Evolutionary conservation across 1,140 invertebrate species (phyloP).

Genomic region (Sitodiplosis mosellana): DNA sequence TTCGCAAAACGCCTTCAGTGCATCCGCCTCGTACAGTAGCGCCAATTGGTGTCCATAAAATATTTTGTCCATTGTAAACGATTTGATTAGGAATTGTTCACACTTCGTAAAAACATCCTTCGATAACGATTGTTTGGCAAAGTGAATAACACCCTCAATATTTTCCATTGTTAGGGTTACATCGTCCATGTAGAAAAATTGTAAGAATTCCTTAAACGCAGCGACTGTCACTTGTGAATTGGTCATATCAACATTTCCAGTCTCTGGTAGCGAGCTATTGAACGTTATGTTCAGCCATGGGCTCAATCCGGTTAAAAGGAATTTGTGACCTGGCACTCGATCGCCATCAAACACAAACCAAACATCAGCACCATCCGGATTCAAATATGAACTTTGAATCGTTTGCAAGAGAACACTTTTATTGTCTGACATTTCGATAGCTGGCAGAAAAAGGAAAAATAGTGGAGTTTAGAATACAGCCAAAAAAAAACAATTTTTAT

Average conservation of each 20-base stretch:
- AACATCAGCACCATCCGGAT: neutral
- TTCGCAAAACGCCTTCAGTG: neutral
- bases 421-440: too few relatives aligned
- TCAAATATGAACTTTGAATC: too few relatives aligned
- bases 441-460: too few relatives aligned
- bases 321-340: neutral
- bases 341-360: neutral
- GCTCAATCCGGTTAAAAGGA: neutral
- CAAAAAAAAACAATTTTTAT: too few relatives aligned
- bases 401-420: too few relatives aligned
- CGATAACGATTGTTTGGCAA: neutral
- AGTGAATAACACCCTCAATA: neutral
- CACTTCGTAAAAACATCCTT: neutral
- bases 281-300: neutral
- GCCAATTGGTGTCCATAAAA: neutral
- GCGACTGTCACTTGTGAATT: neutral
- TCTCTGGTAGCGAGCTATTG: neutral
- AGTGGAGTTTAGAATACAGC: too few relatives aligned
- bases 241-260: neutral
- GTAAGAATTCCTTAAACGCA: neutral
- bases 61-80: neutral
- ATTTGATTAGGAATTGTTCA: neutral
- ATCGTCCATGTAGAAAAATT: neutral
- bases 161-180: neutral
- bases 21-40: neutral